A percentile compares a stretch with the other conserved stretches of the same genome.
Conservation (phyloP, 2,888 invertebrate species). For the Parnassius smintheus region DNA sequence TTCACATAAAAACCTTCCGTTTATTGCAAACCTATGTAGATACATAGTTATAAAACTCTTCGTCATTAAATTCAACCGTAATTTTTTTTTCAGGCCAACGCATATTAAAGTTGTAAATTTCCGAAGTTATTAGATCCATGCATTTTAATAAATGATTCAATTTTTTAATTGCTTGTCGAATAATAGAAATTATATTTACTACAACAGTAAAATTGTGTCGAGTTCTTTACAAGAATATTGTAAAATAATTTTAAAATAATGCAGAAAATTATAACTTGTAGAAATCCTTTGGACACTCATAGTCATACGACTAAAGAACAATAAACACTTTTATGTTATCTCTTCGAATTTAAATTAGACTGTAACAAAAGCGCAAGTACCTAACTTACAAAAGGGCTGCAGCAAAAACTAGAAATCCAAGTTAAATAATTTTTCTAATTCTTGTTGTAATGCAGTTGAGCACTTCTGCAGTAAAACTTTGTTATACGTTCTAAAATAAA, state of each 20-base stretch:
- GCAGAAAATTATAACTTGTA: too few species aligned
- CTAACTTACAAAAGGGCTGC: background rate
- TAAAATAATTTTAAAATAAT: too few species aligned
- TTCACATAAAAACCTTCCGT: background rate
- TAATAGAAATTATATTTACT: background rate
- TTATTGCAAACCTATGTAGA: background rate
- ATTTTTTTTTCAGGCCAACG: slow-evolving; percentile 5
- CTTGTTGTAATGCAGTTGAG: slow-evolving; percentile 20
- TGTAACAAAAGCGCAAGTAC: background rate
- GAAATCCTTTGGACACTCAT: too few species aligned
- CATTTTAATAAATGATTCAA: background rate
- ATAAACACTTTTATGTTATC: background rate
- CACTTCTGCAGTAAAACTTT: slow-evolving; percentile 28
- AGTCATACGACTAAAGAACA: too few species aligned
- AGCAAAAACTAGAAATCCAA: background rate
- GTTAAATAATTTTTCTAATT: background rate
- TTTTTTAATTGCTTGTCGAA: background rate
- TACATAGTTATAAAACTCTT: slow-evolving; percentile 12
- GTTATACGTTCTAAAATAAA: slow-evolving; percentile 40
- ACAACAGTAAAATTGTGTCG: background rate
- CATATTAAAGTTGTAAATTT: slow-evolving; percentile 12
- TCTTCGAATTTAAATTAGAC: background rate
- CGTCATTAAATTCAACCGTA: slow-evolving; percentile 9
- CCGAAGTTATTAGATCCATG: background rate
- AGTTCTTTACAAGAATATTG: too few species aligned